Evolutionary conservation across 2,888 invertebrate genomes (phyloP), one percentile per base, ranked within the genome.

Genomic region (Hymenopus coronatus): DNA sequence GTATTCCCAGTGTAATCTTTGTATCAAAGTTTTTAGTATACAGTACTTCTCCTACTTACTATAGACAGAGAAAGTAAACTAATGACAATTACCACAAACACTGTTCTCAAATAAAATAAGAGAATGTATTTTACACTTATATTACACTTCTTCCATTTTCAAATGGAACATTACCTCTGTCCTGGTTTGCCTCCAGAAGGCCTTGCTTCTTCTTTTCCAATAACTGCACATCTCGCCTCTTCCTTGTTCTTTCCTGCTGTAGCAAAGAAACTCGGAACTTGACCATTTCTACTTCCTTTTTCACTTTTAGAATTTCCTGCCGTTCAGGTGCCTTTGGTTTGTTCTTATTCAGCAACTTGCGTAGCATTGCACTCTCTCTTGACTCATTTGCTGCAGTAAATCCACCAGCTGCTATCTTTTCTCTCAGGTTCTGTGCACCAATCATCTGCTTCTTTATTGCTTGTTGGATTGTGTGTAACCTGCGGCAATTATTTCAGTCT

Each of bases 251-350:
- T 92, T 97, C 97, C 90, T 96, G 96, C 12, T 95, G 94, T 70
- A 97, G 93, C 91, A 97, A 93, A 90, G 95, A 95, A 4, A 96
- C 95, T 91, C 96, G 95, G 92, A 97, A 96, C 91, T 95, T 95
- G 20, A 96, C 94, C 91, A 95, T 93, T 93, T 97, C 97, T 90
- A 97, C 93, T 92, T 96, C 95, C 92, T 96, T 96, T n/a, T 95
- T 95, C 81, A 96, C 93, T 91, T 94, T 94, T 82, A 95, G 92
- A 91, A 96, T 95, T 92, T 96, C 95, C 88, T 95, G 94, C 91
- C 95, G 89, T n/a, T 90, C 90, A 54, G 91, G 91, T 40, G 91
- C 91, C 88, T 90, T 90, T 12, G 90, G 90, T n/a, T 85, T 91
- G 89, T 88, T 91, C 88, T 90, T 90, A 87, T 91, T 91, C 81